Evolutionary conservation across 2,113 vertebrate genomes (phyloP).

Genomic region (Toxostoma redivivum): DNA sequence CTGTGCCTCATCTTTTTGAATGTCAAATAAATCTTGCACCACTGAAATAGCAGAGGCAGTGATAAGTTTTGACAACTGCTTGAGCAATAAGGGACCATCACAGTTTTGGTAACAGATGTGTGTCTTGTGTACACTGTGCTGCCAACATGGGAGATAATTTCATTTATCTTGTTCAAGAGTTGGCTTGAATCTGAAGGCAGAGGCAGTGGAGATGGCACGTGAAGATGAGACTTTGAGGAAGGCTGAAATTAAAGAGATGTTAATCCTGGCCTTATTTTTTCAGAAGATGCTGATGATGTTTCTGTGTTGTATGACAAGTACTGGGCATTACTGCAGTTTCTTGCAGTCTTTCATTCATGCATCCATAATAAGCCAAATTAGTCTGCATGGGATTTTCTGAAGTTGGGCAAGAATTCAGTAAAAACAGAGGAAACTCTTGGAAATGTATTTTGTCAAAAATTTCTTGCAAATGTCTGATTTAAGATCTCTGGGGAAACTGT

Average conservation of each 20-base stretch:
- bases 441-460: background rate
- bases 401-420: background rate
- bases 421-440: background rate
- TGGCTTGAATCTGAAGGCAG: background rate
- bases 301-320: background rate
- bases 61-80: background rate
- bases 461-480: background rate
- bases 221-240: background rate
- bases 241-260: background rate
- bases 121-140: background rate
- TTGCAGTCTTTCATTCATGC: background rate
- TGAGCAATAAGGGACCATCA: background rate
- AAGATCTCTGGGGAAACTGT: background rate
- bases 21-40: background rate
- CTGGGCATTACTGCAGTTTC: background rate
- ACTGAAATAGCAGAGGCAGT: background rate
- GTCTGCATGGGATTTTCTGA: background rate
- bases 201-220: accelerated
- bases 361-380: background rate
- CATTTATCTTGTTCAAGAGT: background rate
- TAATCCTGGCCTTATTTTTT: background rate
- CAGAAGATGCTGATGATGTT: background rate
- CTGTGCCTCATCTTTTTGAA: background rate
- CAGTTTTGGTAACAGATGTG: background rate
- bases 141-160: background rate